Base-by-base conservation (phyloP, 2,888 invertebrate species). In the Dicyrtomina minuta region DNA sequence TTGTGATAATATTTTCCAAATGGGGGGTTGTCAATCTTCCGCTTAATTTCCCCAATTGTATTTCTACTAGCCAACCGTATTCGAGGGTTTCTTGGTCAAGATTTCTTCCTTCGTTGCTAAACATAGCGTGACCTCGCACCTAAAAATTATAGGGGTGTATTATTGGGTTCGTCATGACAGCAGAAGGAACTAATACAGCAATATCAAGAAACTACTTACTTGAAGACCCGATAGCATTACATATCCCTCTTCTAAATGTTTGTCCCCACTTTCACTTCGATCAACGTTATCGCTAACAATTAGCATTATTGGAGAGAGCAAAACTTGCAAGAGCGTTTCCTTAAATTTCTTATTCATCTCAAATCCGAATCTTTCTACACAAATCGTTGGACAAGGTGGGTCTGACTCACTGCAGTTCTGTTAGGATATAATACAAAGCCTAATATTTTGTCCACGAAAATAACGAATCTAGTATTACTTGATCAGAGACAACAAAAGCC, bases 21-120 rank as follows among this genome's bases (percentile, higher is more conserved):
- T 90, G 96, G 0, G 96, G 92, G 27, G 92, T 85, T 0, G 95
- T 94, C 58, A 98, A 84, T 80, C 93, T 90, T 0, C 96, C 97
- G 27, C 91, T 92, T 17, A 99, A 83, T 81, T 96, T 95, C 0
- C 98, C 98, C 53, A 98, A 82, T 78, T 96, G 93, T 4, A 96
- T 87, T 82, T 99, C 98, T 79, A 98, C 88, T 79, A 97, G 85
- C 99, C 99, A 99, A 0, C 92, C 94, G 81, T 99, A 99, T 81
- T 99, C 99, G 20, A 98, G 83, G 0, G 97, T 96, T 79, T 97
- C 97, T 81, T 95, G 91, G 79, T 96, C 94, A 22, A 96, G 85
- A 10, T 89, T 88, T 73, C 95, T 86, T 66, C 93, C 95, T 68
- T 92, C 89, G 80, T 93, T 93, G 77, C 97, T 97, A 81, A 98